A percentile compares a stretch with the other conserved stretches of the same genome.
These are phyloP conservation scores for Lepisosteus osseus DNA, from an alignment of 2,113 vertebrate species.

Conservation along the genomic window DNA sequence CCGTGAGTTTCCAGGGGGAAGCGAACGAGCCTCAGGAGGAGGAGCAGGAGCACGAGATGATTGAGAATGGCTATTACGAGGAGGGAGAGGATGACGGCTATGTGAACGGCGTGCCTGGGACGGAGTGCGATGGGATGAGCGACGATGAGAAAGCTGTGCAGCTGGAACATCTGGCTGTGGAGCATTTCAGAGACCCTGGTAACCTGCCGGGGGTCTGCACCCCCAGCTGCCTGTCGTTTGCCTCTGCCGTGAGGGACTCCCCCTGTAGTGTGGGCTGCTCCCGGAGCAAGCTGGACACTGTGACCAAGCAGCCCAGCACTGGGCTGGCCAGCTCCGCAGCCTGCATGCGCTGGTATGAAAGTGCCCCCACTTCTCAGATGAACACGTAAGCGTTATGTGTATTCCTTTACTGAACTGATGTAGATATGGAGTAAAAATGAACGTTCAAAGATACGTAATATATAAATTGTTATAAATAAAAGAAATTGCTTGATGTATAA, in stretches of 20 bases:
- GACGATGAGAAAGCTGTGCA: slow-evolving; percentile 44
- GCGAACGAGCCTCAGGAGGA: slow-evolving; percentile 56
- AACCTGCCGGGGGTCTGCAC: slow-evolving; percentile 59
- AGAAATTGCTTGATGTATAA: no score
- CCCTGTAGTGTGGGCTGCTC: slow-evolving; percentile 62
- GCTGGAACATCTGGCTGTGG: slow-evolving; percentile 51
- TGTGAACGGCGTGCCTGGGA: slow-evolving; percentile 65
- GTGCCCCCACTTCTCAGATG: slow-evolving; percentile 80
- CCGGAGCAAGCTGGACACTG: slow-evolving; percentile 62
- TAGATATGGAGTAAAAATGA: no score
- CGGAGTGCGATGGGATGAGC: slow-evolving; percentile 43
- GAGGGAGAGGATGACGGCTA: slow-evolving; percentile 71
- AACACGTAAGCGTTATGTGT: slow-evolving; percentile 77
- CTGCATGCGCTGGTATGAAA: slow-evolving; percentile 83
- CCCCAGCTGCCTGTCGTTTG: slow-evolving; percentile 67
- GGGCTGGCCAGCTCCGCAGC: slow-evolving; percentile 49
- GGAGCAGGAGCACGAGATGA: slow-evolving; percentile 84
- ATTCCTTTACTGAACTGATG: no score
- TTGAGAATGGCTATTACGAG: slow-evolving; percentile 95
- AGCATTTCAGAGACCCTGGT: slow-evolving; percentile 45
- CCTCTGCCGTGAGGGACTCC: slow-evolving; percentile 66
- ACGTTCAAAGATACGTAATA: no score
- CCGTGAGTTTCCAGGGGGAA: slow-evolving; percentile 54
- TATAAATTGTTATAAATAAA: no score
- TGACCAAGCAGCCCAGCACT: slow-evolving; percentile 68